A percentile compares a stretch with the other conserved stretches of the same genome.
phyloP scores from a whole-genome alignment of 2,797 vertebrate species.

The Hemibagrus guttatus region DNA sequence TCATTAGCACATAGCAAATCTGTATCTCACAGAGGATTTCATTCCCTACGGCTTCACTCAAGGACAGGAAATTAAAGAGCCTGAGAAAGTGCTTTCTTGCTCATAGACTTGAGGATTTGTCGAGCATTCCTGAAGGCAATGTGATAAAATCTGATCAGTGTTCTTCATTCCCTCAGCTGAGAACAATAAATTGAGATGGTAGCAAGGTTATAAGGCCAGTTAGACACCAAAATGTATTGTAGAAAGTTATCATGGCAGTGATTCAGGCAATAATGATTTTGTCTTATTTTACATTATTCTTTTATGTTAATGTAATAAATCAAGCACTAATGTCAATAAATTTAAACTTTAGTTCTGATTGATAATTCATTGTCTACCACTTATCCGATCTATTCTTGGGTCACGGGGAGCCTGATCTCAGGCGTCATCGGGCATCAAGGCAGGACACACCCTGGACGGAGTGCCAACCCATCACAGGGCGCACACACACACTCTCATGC shows the following conservation, averaged over 20 bases:
- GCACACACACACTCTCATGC: too few species aligned
- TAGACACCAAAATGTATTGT: background rate
- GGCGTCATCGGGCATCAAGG: too few species aligned
- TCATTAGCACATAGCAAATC: constrained; percentile 20
- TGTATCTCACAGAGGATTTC: background rate
- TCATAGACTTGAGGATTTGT: background rate
- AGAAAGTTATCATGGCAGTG: background rate
- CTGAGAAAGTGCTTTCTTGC: constrained; percentile 1
- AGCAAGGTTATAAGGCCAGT: background rate
- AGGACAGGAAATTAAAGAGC: constrained; percentile 24
- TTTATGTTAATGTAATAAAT: background rate
- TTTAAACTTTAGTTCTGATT: background rate
- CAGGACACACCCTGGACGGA: too few species aligned
- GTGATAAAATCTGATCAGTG: background rate
- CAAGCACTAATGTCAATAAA: background rate
- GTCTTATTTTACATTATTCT: too few species aligned
- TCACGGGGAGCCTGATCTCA: too few species aligned
- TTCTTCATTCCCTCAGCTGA: constrained; percentile 15
- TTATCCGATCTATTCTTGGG: too few species aligned
- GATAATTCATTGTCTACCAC: too few species aligned
- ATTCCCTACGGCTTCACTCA: background rate
- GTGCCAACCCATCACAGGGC: too few species aligned
- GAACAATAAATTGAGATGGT: background rate
- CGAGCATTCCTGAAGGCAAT: background rate
- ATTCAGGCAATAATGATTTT: background rate